A percentile compares a stretch with the other conserved stretches of the same genome.
phyloP scores from a whole-genome alignment of 2,113 vertebrate genomes.

The Acanthochromis polyacanthus region DNA sequence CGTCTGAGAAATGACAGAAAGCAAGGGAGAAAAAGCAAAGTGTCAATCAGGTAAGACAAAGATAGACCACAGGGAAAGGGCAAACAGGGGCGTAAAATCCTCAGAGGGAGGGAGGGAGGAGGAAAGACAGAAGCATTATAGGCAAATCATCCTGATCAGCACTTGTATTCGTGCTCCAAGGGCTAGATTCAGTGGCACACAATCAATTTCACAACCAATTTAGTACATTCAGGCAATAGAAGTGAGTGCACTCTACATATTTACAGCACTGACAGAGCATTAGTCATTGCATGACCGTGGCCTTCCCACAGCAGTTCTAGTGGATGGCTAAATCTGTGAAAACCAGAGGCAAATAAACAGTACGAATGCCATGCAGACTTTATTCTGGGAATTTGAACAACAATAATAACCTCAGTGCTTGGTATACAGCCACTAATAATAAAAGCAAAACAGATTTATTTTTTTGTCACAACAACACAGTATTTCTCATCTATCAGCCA shows the following conservation, averaged over 20 bases:
- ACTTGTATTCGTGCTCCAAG: slow-evolving; percentile 57
- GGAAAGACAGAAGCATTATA: slow-evolving; percentile 50
- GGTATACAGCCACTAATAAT: slow-evolving; percentile 30
- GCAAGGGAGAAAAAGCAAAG: slow-evolving; percentile 87
- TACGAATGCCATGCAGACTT: slow-evolving; percentile 28
- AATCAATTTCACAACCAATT: slow-evolving; percentile 68
- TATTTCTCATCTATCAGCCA: slow-evolving; percentile 38
- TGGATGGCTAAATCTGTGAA: slow-evolving; percentile 38
- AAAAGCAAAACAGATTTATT: slow-evolving; percentile 4
- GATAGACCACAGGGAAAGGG: slow-evolving; percentile 63
- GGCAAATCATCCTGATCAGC: slow-evolving; percentile 67
- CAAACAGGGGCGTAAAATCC: slow-evolving; percentile 35
- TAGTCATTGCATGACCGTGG: slow-evolving; percentile 18
- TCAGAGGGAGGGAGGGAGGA: slow-evolving; percentile 1
- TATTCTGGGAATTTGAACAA: slow-evolving; percentile 39
- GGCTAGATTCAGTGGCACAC: slow-evolving; percentile 41
- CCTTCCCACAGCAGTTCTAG: slow-evolving; percentile 26
- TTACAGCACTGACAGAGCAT: slow-evolving; percentile 48
- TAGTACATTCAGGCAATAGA: slow-evolving; percentile 54
- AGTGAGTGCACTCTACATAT: slow-evolving; percentile 52
- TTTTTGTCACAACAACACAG: slow-evolving; percentile 31
- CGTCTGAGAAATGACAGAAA: slow-evolving; percentile 81
- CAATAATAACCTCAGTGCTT: slow-evolving; percentile 16
- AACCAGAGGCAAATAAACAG: slow-evolving; percentile 42
- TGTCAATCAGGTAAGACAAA: slow-evolving; percentile 86